Base-by-base conservation (phyloP, 2,797 vertebrate species). In the Coregonus sp. region DNA sequence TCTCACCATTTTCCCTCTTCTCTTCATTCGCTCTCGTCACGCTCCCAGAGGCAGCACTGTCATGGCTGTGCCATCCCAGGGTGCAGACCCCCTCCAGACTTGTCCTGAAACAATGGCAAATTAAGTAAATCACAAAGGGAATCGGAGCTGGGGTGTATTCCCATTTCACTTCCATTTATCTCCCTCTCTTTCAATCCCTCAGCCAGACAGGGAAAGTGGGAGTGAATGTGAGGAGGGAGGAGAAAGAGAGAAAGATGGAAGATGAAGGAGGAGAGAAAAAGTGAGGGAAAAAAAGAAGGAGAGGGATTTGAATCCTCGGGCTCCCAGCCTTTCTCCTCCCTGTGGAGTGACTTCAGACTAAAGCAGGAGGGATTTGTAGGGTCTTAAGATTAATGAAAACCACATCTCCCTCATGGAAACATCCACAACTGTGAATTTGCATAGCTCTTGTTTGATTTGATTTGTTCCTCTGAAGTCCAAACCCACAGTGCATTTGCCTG, bases 71-170 rank as follows among this genome's bases (percentile, higher is more conserved):
- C 78, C 76, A 80, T 86, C 79, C 73, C 75, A 78, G 73, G 74
- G 70, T 84, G 82, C 68, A 74, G 33, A 35, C 79, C 33, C 68
- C 75, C 88, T 66, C 56, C 69, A 76, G 81, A 86, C 40, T 52
- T 54, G 37, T 50, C 31, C 61, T 52, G 80, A 85, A 89, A 88
- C 82, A 88, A 78, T 86, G 82, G 86, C 84, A 86, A 84, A 88
- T 88, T 81, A 91, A 90, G 91, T 91, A 91, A 88, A 86, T 90
- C 90, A 87, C 82, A 82, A 66, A 76, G 87, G 82, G 83, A 88
- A 89, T 88, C 86, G 75, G 81, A 85, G 76, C 81, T 67, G 65
- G 80, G 72, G 81, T 82, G 78, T 84, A 85, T 78, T 84, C 79
- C 80, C 33, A 78, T 86, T 87, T 84, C 85, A 82, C 83, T 82